Conservation (phyloP, 92 coral and sea anemone genomes). For the Isaurus tuberculatus region DNA sequence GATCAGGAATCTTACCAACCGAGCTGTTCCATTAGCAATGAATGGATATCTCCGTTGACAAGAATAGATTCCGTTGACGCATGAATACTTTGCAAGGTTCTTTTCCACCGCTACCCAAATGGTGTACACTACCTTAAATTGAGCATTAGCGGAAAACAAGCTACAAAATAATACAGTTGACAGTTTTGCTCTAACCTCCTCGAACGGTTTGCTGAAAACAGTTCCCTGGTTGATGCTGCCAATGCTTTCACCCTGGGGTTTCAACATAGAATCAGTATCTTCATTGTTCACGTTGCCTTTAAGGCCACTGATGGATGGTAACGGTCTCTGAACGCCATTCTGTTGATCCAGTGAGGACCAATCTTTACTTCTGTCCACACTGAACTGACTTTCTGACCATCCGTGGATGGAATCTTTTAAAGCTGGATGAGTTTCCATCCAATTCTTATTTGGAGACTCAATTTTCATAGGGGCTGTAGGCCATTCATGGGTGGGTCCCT, state of each 20-base stretch:
- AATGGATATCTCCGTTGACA: no score
- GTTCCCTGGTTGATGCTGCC: constrained; percentile 39
- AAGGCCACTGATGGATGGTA: constrained; percentile 21
- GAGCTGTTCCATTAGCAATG: no score
- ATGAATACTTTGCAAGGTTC: no score
- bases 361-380: constrained; percentile 17
- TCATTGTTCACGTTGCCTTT: constrained; percentile 30
- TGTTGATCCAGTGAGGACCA: constrained; percentile 28
- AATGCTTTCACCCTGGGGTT: not conserved
- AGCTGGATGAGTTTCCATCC: constrained; percentile 24
- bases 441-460: constrained; percentile 21
- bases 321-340: constrained; percentile 17
- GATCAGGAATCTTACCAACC: no score
- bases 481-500: constrained; percentile 26
- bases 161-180: no score
- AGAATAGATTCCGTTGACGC: no score
- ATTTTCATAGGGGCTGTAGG: not conserved
- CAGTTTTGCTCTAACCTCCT: constrained; percentile 24
- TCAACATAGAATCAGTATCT: not conserved
- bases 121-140: no score
- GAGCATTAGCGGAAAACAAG: not conserved
- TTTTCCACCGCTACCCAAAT: no score
- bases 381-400: constrained; percentile 36
- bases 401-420: constrained; percentile 18
- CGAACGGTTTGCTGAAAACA: constrained; percentile 15